Percentiles rank a stretch among this genome's conserved stretches.
These are phyloP conservation scores for Macroglossus sobrinus DNA, from an alignment of 2,113 vertebrate species.

Conservation along the genomic window DNA sequence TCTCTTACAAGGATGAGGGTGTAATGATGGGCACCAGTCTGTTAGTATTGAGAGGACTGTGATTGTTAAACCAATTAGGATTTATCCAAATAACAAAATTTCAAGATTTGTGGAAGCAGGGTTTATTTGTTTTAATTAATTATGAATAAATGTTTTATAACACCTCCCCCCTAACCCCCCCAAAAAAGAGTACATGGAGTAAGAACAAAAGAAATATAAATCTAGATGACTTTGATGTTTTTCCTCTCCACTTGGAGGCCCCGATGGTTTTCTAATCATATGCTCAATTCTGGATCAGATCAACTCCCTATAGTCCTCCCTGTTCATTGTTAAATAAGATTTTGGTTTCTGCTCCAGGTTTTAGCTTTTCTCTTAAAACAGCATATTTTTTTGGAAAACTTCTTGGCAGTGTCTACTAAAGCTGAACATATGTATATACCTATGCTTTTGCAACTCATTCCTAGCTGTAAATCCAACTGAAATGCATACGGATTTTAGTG, in stretches of 20 bases:
- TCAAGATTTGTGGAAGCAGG: too few species aligned
- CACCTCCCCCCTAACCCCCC: too few species aligned
- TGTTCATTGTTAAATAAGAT: neutral
- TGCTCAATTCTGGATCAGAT: neutral
- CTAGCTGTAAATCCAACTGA: neutral
- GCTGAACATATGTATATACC: neutral
- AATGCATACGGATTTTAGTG: neutral
- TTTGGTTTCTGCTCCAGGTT: neutral
- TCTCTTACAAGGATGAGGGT: too few species aligned
- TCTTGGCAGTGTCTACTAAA: too few species aligned
- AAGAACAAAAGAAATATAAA: neutral
- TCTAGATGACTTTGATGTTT: neutral
- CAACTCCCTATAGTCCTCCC: neutral
- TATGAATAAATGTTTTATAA: too few species aligned
- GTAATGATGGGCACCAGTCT: too few species aligned
- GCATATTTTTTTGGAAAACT: neutral
- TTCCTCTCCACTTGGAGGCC: neutral
- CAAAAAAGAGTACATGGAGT: neutral
- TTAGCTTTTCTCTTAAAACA: slow-evolving; percentile 39
- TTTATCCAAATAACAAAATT: too few species aligned
- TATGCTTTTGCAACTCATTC: neutral
- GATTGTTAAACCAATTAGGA: too few species aligned
- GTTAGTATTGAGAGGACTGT: too few species aligned
- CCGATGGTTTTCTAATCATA: neutral
- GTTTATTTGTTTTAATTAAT: too few species aligned